These are phyloP conservation scores for Hirtodrosophila alboralis DNA, from an alignment of 2,888 invertebrate genomes.

Conservation along the genomic window DNA sequence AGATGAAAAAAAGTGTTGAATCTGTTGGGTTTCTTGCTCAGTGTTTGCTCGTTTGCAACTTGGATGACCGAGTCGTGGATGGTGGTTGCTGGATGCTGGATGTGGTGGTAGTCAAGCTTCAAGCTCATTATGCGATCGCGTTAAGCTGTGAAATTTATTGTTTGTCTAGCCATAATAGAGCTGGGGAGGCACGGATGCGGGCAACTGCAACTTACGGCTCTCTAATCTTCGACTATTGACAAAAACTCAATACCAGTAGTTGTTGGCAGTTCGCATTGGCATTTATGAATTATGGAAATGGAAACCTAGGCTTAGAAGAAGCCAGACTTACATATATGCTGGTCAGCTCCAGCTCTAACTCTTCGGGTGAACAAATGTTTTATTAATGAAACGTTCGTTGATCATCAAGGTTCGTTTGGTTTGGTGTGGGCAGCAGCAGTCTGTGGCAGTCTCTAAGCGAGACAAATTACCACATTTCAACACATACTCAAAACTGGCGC, in stretches of 20 bases:
- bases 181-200: conserved; percentile 12
- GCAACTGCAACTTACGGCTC: conserved; percentile 39
- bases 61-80: conserved; percentile 23
- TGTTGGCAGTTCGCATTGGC: conserved; percentile 73
- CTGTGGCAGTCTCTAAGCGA: conserved; percentile 71
- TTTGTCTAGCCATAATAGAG: conserved; percentile 66
- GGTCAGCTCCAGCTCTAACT: conserved; percentile 25
- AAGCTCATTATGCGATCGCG: conserved; percentile 82
- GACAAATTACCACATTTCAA: conserved; percentile 79
- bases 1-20: conserved; percentile 64
- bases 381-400: conserved; percentile 77
- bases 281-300: conserved; percentile 78
- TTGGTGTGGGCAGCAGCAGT: conserved; percentile 47
- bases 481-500: conserved; percentile 74
- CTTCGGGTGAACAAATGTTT: conserved; percentile 75
- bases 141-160: conserved; percentile 83
- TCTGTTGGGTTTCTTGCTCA: conserved; percentile 32
- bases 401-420: conserved; percentile 40
- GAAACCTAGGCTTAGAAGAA: conserved; percentile 48
- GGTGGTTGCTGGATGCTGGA: too few relatives aligned
- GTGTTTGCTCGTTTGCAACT: conserved; percentile 67
- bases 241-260: conserved; percentile 82
- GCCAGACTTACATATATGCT: conserved; percentile 49
- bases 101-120: conserved; percentile 22
- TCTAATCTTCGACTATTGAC: conserved; percentile 76